phyloP scores from a whole-genome alignment of 2,797 vertebrate genomes.

The Eremophila alpestris region DNA sequence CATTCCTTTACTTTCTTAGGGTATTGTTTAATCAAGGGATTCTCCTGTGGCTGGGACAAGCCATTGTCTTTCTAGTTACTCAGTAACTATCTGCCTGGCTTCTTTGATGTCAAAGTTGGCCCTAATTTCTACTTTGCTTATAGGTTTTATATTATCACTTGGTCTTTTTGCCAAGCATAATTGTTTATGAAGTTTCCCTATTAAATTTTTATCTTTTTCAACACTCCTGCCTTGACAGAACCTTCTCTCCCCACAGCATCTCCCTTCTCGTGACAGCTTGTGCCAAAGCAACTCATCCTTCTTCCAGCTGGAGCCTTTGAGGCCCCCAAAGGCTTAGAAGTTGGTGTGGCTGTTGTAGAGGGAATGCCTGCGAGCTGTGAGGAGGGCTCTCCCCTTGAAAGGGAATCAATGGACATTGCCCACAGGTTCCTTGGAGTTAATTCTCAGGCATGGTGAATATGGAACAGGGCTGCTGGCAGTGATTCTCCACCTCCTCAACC shows the following conservation, averaged over 20 bases:
- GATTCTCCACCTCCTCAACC: not conserved
- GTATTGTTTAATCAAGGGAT: too few relatives aligned
- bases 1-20: too few relatives aligned
- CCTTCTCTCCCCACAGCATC: accelerated
- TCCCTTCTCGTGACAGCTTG: not conserved
- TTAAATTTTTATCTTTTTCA: too few relatives aligned
- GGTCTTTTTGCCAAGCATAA: too few relatives aligned
- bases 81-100: too few relatives aligned
- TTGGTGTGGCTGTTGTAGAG: not conserved
- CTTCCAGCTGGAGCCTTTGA: not conserved
- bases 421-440: not conserved
- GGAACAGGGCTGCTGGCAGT: not conserved
- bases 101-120: too few relatives aligned
- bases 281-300: not conserved
- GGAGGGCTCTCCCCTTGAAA: not conserved
- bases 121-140: too few relatives aligned
- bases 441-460: not conserved
- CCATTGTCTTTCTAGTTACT: too few relatives aligned
- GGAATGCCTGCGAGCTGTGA: not conserved
- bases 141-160: too few relatives aligned
- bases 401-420: not conserved
- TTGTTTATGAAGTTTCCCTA: too few relatives aligned
- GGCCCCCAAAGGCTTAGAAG: not conserved
- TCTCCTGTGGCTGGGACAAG: too few relatives aligned
- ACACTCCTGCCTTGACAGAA: not conserved